phyloP scores from a whole-genome alignment of 2,888 invertebrate species.

The Folsomia manolachei region DNA sequence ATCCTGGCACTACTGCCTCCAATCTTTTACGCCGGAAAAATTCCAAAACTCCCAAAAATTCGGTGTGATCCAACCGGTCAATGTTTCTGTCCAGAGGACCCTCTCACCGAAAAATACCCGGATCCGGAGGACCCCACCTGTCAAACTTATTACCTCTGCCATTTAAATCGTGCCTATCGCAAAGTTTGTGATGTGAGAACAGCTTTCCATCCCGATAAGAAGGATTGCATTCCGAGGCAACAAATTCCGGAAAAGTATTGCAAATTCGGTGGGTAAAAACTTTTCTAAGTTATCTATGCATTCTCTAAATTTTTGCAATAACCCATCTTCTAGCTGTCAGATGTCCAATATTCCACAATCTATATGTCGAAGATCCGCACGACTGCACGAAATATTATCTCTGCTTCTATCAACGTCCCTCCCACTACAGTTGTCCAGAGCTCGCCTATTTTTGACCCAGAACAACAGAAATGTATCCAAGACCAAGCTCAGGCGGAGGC shows the following conservation, averaged over 20 bases:
- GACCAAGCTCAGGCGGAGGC: conserved; percentile 28
- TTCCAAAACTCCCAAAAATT: conserved; percentile 12
- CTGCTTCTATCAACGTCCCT: conserved; percentile 39
- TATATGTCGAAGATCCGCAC: conserved; percentile 33
- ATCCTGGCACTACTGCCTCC: not conserved
- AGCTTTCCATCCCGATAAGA: conserved; percentile 38
- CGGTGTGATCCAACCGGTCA: conserved; percentile 15
- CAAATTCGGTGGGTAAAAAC: not conserved
- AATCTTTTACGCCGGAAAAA: not conserved
- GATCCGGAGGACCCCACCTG: conserved; percentile 32
- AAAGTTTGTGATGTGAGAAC: conserved; percentile 24
- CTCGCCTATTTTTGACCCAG: no score
- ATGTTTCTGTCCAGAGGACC: conserved; percentile 40
- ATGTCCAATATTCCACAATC: conserved; percentile 32
- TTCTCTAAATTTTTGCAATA: conserved; percentile 8
- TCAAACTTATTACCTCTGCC: conserved; percentile 36
- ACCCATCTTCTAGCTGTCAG: conserved; percentile 23
- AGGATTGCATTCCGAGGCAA: conserved; percentile 30
- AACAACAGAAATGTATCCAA: conserved; percentile 28
- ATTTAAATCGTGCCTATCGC: conserved; percentile 36
- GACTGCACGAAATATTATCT: conserved; percentile 44
- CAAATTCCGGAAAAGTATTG: conserved; percentile 17
- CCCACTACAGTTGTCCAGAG: conserved; percentile 37
- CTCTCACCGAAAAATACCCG: conserved; percentile 34
- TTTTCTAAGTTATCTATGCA: no score